Evolutionary conservation across 2,797 vertebrate genomes (phyloP).

Genomic region (Lateolabrax maculatus): DNA sequence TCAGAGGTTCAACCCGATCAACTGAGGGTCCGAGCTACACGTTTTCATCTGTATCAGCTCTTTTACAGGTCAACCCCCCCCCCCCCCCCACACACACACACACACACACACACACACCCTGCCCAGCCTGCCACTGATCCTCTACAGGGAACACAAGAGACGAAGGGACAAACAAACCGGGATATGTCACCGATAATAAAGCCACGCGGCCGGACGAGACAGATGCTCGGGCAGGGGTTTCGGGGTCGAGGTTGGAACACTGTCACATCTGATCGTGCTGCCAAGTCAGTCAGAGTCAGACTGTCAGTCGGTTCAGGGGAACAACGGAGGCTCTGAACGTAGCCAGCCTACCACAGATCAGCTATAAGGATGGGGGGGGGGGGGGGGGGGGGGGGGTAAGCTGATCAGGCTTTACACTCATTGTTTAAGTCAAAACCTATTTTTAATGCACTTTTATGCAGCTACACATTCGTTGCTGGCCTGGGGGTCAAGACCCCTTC

Average conservation of each 20-base stretch:
- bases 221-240: conserved; percentile 54
- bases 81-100: not conserved
- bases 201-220: conserved; percentile 48
- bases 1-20: conserved; percentile 17
- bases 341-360: not conserved
- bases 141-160: conserved; percentile 18
- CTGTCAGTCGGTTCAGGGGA: conserved; percentile 32
- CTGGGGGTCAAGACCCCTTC: no score
- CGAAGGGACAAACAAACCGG: conserved; percentile 51
- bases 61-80: conserved; percentile 21
- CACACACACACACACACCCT: conserved; percentile 21
- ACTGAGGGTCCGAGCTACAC: conserved; percentile 7
- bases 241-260: conserved; percentile 47
- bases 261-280: conserved; percentile 66
- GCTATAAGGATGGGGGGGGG: not conserved
- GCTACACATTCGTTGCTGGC: not conserved
- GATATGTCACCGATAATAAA: conserved; percentile 51
- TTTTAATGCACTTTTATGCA: not conserved
- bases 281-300: conserved; percentile 48
- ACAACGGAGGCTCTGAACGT: not conserved
- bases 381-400: not conserved
- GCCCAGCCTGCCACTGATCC: conserved; percentile 52
- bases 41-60: conserved; percentile 44
- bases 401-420: not conserved
- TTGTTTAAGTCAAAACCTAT: not conserved